phyloP scores from a whole-genome alignment of 2,888 invertebrate genomes.

The Terebella lapidaria region DNA sequence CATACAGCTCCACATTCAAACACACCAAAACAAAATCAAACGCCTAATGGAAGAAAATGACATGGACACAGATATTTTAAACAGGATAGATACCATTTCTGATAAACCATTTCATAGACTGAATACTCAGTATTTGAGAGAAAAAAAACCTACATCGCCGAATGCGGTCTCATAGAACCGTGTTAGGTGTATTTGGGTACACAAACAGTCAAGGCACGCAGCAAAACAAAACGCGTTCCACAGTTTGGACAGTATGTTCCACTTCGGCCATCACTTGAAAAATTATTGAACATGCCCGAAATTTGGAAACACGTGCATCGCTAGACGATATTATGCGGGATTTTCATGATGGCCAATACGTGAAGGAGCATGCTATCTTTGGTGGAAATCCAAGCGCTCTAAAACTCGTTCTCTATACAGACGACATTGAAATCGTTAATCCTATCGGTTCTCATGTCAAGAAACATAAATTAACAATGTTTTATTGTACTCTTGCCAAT shows the following conservation, averaged over 20 bases:
- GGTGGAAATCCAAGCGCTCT: conserved; percentile 10
- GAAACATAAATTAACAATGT: conserved; percentile 18
- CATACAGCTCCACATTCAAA: too few species aligned
- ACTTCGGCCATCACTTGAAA: neutral
- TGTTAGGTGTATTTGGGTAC: too few species aligned
- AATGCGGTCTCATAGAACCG: too few species aligned
- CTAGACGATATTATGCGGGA: conserved; percentile 10
- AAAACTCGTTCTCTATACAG: conserved; percentile 14
- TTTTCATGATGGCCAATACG: conserved; percentile 13
- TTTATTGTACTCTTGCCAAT: conserved; percentile 12
- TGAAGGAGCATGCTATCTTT: conserved; percentile 8
- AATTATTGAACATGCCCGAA: conserved; percentile 11
- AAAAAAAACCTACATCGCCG: too few species aligned
- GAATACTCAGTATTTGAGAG: too few species aligned
- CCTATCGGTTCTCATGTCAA: conserved; percentile 18
- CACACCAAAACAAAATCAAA: too few species aligned
- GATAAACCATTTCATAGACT: too few species aligned
- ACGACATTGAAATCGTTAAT: conserved; percentile 21
- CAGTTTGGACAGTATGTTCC: neutral
- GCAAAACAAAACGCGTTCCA: too few species aligned
- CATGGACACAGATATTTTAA: too few species aligned
- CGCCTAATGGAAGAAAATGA: too few species aligned
- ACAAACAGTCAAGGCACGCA: too few species aligned
- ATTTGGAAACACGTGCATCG: conserved; percentile 9
- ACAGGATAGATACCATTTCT: too few species aligned